phyloP scores from a whole-genome alignment of 2,888 invertebrate genomes.

The Pandemis heparana region DNA sequence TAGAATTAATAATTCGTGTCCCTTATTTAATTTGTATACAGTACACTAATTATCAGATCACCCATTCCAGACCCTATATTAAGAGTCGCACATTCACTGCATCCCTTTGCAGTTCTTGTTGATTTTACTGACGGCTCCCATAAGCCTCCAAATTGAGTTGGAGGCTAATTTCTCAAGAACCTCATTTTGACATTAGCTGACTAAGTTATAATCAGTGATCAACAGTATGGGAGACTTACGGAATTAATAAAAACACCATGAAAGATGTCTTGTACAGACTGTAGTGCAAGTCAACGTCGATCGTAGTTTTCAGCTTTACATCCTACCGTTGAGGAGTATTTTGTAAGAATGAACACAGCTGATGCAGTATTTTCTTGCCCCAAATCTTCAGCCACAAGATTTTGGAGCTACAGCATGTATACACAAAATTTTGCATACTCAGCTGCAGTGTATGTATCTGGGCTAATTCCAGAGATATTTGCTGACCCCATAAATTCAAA shows the following conservation, averaged over 20 bases:
- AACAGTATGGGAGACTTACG: too few relatives aligned
- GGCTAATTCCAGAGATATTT: slow-evolving; percentile 16
- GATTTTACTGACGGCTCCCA: neutral
- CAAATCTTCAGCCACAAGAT: neutral
- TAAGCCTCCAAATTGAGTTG: neutral
- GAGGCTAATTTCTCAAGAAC: too few relatives aligned
- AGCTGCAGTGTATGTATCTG: slow-evolving; percentile 11
- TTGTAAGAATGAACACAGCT: neutral
- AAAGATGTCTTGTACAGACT: too few relatives aligned
- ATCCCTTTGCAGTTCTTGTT: neutral
- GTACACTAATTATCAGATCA: too few relatives aligned
- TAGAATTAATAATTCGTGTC: too few relatives aligned
- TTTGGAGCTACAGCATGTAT: neutral
- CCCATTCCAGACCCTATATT: too few relatives aligned
- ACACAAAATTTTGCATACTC: neutral
- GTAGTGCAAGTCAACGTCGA: too few relatives aligned
- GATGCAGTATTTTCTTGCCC: neutral
- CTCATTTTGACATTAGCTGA: too few relatives aligned
- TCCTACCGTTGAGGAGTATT: neutral
- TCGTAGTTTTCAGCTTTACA: too few relatives aligned
- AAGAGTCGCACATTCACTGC: neutral
- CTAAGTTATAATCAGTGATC: too few relatives aligned
- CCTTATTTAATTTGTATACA: too few relatives aligned
- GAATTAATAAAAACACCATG: too few relatives aligned
- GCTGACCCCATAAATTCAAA: slow-evolving; percentile 37